Evolutionary conservation across 2,797 vertebrate species (phyloP).

Genomic region (Anableps anableps): DNA sequence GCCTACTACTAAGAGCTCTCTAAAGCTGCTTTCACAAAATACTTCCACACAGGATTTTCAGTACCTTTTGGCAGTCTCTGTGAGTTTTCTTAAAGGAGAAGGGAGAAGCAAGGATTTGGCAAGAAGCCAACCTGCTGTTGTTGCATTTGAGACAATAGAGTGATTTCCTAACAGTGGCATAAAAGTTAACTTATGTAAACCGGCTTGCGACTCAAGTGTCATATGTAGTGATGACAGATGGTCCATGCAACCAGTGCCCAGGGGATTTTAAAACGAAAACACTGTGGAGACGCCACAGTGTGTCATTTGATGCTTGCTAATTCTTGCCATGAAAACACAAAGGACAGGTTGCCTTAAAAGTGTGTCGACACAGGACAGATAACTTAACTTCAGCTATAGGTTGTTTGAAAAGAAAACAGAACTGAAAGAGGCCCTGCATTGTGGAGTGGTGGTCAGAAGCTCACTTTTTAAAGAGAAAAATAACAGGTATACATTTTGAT

Average conservation of each 20-base stretch:
- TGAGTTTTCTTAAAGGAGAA: neutral
- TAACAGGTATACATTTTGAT: neutral
- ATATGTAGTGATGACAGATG: neutral
- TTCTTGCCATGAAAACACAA: neutral
- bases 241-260: neutral
- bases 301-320: neutral
- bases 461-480: neutral
- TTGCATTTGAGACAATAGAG: neutral
- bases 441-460: neutral
- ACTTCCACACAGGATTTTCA: neutral
- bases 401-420: neutral
- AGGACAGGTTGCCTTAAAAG: neutral
- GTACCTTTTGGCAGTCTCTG: neutral
- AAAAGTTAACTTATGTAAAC: neutral
- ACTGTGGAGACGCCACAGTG: neutral
- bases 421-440: neutral
- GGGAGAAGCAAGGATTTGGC: neutral
- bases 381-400: neutral
- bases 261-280: neutral
- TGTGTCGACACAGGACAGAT: neutral
- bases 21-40: conserved; percentile 11
- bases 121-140: neutral
- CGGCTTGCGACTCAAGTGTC: neutral
- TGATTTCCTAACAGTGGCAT: neutral
- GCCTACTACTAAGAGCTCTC: conserved; percentile 21